A percentile compares a stretch with the other conserved stretches of the same genome.
Evolutionary conservation across 1,140 invertebrate genomes (phyloP).

Genomic region (Zaprionus ghesquierei): DNA sequence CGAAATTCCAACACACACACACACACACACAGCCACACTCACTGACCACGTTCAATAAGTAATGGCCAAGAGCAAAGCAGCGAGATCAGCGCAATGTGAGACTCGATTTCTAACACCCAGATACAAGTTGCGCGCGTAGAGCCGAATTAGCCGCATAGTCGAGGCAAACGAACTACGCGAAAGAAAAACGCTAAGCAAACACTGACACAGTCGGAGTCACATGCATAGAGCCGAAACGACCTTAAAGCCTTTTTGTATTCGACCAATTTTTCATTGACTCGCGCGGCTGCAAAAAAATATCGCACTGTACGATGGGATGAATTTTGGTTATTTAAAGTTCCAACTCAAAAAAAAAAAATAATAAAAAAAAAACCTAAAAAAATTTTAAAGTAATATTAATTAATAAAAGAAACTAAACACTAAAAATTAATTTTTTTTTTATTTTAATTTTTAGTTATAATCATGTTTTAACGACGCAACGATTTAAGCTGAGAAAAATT

Average conservation of each 20-base stretch:
- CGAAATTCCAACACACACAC: constrained; percentile 54
- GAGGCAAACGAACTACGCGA: neutral
- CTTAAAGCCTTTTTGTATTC: constrained; percentile 35
- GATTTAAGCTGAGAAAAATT: too few species aligned
- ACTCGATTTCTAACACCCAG: constrained; percentile 72
- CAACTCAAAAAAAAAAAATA: too few species aligned
- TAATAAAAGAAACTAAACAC: too few species aligned
- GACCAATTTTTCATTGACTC: neutral
- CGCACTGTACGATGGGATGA: neutral
- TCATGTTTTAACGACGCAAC: too few species aligned
- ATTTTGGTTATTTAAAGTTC: neutral
- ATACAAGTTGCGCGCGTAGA: constrained; percentile 24
- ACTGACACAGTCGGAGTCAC: neutral
- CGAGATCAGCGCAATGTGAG: constrained; percentile 48
- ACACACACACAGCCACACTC: neutral
- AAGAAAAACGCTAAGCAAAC: neutral
- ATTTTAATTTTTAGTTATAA: too few species aligned
- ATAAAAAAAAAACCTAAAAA: too few species aligned
- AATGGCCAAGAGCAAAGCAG: constrained; percentile 60
- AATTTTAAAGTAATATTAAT: too few species aligned
- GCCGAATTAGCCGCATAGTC: neutral
- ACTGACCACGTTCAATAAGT: constrained; percentile 61
- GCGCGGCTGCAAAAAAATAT: too few species aligned
- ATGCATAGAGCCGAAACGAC: constrained; percentile 26
- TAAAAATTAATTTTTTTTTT: too few species aligned